A percentile compares a stretch with the other conserved stretches of the same genome.
These are phyloP conservation scores for Raja brachyura DNA, from an alignment of 2,113 vertebrate genomes.

Conservation along the genomic window DNA sequence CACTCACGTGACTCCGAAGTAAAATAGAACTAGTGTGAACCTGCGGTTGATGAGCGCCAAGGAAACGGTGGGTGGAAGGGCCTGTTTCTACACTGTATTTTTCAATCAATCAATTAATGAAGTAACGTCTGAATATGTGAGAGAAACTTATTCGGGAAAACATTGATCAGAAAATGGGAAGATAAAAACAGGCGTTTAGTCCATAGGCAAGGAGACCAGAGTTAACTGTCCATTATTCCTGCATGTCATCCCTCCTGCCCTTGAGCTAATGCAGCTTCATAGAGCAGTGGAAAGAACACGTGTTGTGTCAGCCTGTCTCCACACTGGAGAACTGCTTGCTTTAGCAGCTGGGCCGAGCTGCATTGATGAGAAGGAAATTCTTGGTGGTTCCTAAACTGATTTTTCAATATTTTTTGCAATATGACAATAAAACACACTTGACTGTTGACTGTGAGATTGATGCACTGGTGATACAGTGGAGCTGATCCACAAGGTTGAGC, in stretches of 20 bases:
- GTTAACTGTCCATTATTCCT: not conserved
- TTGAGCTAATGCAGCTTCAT: not conserved
- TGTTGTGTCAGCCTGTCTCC: not conserved
- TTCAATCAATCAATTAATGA: too few species aligned
- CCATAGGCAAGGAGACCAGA: not conserved
- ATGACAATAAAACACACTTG: too few species aligned
- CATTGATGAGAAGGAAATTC: not conserved
- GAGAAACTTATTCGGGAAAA: not conserved
- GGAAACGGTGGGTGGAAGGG: too few species aligned
- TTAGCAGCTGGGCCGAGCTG: not conserved
- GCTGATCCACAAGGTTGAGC: not conserved
- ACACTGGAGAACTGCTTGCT: not conserved
- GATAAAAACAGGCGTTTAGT: not conserved
- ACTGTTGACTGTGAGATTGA: not conserved
- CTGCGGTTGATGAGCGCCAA: too few species aligned
- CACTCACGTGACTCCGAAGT: too few species aligned
- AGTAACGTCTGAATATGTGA: too few species aligned
- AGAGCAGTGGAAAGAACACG: not conserved
- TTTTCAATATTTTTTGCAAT: not conserved
- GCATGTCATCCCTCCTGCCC: not conserved
- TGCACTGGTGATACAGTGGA: too few species aligned
- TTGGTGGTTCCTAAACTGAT: not conserved
- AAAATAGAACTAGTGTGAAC: too few species aligned
- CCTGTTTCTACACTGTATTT: too few species aligned
- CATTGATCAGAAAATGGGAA: not conserved